Percentiles rank a stretch among this genome's conserved stretches.
Conservation (phyloP, 2,113 vertebrate genomes). For the Leucosticte australis region DNA sequence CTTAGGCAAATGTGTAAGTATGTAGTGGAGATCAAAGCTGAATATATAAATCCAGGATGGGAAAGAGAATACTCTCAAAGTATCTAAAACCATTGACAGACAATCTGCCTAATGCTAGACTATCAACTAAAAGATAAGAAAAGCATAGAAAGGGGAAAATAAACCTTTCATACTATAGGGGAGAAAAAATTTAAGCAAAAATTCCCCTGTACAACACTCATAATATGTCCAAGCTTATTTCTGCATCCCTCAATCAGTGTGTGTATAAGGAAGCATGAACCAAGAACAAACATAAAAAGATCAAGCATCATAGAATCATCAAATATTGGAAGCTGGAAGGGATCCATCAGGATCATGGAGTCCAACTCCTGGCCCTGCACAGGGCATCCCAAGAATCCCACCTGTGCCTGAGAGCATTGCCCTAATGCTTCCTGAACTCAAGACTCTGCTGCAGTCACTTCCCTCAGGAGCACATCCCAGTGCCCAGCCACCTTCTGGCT, state of each 20-base stretch:
- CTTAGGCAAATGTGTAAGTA: neutral
- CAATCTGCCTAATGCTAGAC: neutral
- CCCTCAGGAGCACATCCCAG: too few relatives aligned
- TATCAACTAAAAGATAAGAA: neutral
- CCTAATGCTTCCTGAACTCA: neutral
- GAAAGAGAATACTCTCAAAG: neutral
- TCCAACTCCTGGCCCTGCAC: neutral
- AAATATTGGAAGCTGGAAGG: neutral
- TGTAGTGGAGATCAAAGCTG: neutral
- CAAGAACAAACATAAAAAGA: neutral
- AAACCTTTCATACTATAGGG: neutral
- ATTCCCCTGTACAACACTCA: neutral
- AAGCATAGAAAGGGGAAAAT: neutral
- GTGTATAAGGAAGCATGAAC: neutral
- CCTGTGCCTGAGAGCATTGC: too few relatives aligned
- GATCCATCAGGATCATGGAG: neutral
- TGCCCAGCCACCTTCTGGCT: neutral
- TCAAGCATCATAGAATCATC: rapidly evolving
- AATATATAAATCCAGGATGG: neutral
- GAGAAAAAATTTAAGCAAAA: neutral
- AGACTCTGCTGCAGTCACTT: neutral
- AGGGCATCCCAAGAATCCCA: neutral
- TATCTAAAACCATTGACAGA: neutral
- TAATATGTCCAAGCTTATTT: neutral
- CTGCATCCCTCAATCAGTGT: neutral